phyloP scores from a whole-genome alignment of 2,797 vertebrate genomes.

The Nyctalus aviator region DNA sequence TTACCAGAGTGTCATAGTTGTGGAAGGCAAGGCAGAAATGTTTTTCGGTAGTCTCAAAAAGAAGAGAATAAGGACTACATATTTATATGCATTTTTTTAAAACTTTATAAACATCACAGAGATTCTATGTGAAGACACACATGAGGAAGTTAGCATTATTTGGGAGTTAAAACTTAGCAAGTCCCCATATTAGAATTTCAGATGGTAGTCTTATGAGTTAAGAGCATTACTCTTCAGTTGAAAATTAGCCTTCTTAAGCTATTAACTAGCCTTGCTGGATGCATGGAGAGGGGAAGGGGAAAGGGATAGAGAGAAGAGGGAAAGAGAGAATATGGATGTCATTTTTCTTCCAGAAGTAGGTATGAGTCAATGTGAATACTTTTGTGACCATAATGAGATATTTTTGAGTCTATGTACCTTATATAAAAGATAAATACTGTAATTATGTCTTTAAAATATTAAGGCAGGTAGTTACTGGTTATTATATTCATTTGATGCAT shows the following conservation, averaged over 20 bases:
- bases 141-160: background rate
- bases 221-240: background rate
- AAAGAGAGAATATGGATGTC: background rate
- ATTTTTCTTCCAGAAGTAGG: constrained; percentile 34
- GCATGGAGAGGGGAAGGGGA: no score
- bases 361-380: constrained; percentile 23
- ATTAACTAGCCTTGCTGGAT: background rate
- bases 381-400: constrained; percentile 14
- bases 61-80: background rate
- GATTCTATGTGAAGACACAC: background rate
- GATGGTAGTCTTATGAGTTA: background rate
- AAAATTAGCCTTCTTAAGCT: constrained; percentile 32
- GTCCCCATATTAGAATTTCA: background rate
- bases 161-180: background rate
- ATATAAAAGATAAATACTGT: constrained; percentile 55
- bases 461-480: constrained; percentile 35
- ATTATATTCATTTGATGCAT: constrained; percentile 44
- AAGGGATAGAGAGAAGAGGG: background rate
- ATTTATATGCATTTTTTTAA: background rate
- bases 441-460: constrained; percentile 60
- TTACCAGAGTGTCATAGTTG: background rate
- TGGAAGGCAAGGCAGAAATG: background rate
- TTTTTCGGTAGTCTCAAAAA: background rate
- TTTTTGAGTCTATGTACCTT: background rate
- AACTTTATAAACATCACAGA: background rate